A percentile compares a stretch with the other conserved stretches of the same genome.
Evolutionary conservation across 2,797 vertebrate species (phyloP).

Genomic region (Aldrovandia affinis): DNA sequence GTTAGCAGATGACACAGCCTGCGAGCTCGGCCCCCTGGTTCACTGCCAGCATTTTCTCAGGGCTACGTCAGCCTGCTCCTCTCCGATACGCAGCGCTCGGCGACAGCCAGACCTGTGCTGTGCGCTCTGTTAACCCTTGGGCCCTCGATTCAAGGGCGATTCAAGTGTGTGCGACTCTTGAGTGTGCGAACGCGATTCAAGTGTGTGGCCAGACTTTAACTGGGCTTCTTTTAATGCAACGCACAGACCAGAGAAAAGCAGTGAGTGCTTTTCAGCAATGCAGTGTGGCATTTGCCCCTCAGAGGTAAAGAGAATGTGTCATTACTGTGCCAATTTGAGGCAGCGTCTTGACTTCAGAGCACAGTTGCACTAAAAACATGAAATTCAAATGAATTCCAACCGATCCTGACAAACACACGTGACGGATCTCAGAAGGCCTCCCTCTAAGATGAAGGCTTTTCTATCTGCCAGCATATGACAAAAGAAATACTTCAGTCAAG

Average conservation of each 20-base stretch:
- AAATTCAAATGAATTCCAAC: slow-evolving; percentile 50
- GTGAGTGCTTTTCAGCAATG: slow-evolving; percentile 15
- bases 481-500: slow-evolving; percentile 50
- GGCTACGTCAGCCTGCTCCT: slow-evolving; percentile 11
- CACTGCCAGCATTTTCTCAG: neutral
- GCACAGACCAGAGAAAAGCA: neutral
- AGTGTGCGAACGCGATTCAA: neutral
- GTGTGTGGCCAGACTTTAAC: neutral
- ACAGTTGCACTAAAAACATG: slow-evolving; percentile 51
- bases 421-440: slow-evolving; percentile 48
- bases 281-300: slow-evolving; percentile 37
- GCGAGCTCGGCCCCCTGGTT: neutral
- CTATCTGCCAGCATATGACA: slow-evolving; percentile 49
- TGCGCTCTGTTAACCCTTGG: neutral
- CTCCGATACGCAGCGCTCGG: neutral
- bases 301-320: slow-evolving; percentile 25
- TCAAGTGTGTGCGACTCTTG: neutral
- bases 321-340: slow-evolving; percentile 37
- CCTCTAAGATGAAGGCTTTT: slow-evolving; percentile 51
- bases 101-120: neutral
- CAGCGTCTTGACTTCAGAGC: slow-evolving; percentile 48
- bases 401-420: slow-evolving; percentile 47
- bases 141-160: neutral
- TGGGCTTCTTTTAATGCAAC: neutral
- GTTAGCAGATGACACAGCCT: slow-evolving; percentile 16